Base-by-base conservation (phyloP, 2,888 invertebrate genomes). In the Heliconius sara region DNA sequence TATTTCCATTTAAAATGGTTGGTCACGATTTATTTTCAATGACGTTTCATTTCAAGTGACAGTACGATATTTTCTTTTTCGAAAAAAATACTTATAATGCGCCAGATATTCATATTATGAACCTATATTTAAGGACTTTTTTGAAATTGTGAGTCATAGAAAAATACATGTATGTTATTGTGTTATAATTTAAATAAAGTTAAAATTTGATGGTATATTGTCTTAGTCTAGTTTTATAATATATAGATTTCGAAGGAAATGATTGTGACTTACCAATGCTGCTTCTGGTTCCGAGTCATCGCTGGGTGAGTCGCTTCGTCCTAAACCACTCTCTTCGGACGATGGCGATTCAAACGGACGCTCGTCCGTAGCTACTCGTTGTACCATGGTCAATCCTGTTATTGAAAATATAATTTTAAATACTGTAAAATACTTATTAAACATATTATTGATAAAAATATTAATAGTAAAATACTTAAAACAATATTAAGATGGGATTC, bases 341-440 rank as follows among this genome's bases (percentile, higher is more conserved):
- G 95, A 95, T 39, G 93, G 93, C 82, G 93, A 91, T 89, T 94
- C 93, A 79, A 94, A 91, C 43, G 94, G 93, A 82, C 91, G 91
- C 88, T 95, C 95, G 86, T 94, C 94, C 63, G 93, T 93, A 60
- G 92, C 93, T 71, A 94, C 94, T 84, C 93, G 85, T 74, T 89
- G 89, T 84, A 93, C 94, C 94, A 94, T 95, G 74, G 83, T 90
- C 84, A 84, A 84, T 83, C 81, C 93, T 92, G 87, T n/a, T 86
- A 87, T 68, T 83, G 83, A 79, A 76, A 66, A 72, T 34, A 66
- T 0, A 43, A 43, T 13, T 22, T 39, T 39, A 68, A 39, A 43
- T 68, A 68, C 22, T 27, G 13, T 70, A 47, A 47, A 70, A 70
- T 47, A 47, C 16, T 27, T 43, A 43, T n/a, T 2, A 16, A n/a